These are phyloP conservation scores for Atta texana DNA, from an alignment of 1,140 invertebrate genomes.

Conservation along the genomic window DNA sequence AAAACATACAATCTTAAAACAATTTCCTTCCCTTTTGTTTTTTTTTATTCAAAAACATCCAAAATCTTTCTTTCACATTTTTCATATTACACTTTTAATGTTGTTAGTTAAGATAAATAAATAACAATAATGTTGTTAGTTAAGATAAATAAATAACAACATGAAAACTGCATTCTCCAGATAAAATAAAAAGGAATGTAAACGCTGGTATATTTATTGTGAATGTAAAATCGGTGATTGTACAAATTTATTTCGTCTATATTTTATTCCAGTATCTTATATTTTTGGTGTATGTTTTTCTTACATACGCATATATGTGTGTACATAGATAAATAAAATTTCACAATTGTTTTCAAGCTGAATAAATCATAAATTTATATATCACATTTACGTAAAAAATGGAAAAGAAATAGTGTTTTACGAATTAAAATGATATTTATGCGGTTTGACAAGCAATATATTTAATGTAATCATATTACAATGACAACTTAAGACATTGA, in stretches of 20 bases:
- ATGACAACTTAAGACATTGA: background rate
- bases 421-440: background rate
- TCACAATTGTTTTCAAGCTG: background rate
- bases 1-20: background rate
- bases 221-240: background rate
- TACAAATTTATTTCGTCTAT: background rate
- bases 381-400: background rate
- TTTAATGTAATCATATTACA: conserved; percentile 13
- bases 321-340: background rate
- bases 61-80: background rate
- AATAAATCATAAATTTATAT: background rate
- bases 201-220: background rate
- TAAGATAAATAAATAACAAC: conserved; percentile 20
- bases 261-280: background rate
- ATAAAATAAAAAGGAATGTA: background rate
- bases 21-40: conserved; percentile 4
- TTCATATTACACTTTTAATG: conserved; percentile 5
- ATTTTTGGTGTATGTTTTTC: background rate
- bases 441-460: background rate
- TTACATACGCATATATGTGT: background rate
- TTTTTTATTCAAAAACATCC: conserved; percentile 9
- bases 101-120: conserved; percentile 7
- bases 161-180: background rate
- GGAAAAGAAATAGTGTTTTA: background rate
- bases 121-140: conserved; percentile 1